These are phyloP conservation scores for Pseudeuparius sepicola DNA, from an alignment of 2,888 invertebrate species.

Conservation along the genomic window DNA sequence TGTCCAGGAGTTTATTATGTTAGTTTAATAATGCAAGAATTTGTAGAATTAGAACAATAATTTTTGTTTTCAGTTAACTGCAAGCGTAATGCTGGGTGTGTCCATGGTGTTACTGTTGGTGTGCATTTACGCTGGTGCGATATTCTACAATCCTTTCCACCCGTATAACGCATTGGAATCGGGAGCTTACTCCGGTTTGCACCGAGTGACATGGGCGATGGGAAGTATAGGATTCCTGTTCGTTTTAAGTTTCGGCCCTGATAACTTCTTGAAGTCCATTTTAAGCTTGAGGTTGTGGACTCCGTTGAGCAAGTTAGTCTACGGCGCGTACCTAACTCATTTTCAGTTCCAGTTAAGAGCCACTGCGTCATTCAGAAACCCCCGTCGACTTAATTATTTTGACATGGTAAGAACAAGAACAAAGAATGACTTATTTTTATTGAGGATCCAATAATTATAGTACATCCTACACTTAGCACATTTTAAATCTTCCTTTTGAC, in stretches of 20 bases:
- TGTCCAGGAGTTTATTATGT: too few relatives aligned
- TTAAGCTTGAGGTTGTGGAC: constrained; percentile 50
- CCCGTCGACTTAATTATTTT: constrained; percentile 37
- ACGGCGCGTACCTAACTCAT: constrained; percentile 48
- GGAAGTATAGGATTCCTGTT: constrained; percentile 43
- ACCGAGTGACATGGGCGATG: constrained; percentile 47
- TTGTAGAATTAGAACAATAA: too few relatives aligned
- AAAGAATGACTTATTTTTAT: too few relatives aligned
- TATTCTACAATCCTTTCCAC: constrained; percentile 44
- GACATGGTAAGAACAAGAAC: constrained; percentile 39
- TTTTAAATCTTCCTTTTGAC: too few relatives aligned
- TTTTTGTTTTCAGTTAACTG: constrained; percentile 45
- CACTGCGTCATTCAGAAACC: constrained; percentile 42
- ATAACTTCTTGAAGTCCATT: constrained; percentile 34
- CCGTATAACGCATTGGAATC: constrained; percentile 44
- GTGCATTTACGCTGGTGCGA: constrained; percentile 41
- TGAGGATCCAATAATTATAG: too few relatives aligned
- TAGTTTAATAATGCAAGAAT: too few relatives aligned
- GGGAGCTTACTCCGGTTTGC: constrained; percentile 47
- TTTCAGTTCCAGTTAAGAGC: constrained; percentile 43
- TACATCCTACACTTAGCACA: too few relatives aligned
- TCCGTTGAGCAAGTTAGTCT: constrained; percentile 49
- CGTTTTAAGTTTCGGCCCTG: constrained; percentile 44
- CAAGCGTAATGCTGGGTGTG: constrained; percentile 36
- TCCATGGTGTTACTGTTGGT: constrained; percentile 41